Evolutionary conservation across 1,140 invertebrate genomes (phyloP).

Genomic region (Diorhabda carinulata): DNA sequence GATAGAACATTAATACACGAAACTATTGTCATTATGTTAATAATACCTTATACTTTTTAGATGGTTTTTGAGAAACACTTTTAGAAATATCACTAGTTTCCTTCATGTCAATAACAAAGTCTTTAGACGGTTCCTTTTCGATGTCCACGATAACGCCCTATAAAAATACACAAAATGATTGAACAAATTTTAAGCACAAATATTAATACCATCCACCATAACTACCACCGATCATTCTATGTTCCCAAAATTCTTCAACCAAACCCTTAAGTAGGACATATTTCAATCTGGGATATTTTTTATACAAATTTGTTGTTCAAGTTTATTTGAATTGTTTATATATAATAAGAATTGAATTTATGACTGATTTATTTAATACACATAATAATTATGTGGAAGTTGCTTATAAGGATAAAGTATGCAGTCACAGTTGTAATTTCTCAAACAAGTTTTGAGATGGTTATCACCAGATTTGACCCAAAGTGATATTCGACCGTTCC

Average conservation of each 20-base stretch:
- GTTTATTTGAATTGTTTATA: too few species aligned
- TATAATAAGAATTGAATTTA: too few species aligned
- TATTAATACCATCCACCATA: background rate
- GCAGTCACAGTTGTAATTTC: too few species aligned
- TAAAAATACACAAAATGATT: constrained; percentile 34
- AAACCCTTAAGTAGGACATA: background rate
- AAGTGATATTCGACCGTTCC: too few species aligned
- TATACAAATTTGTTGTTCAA: too few species aligned
- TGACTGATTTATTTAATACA: too few species aligned
- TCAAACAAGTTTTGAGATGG: too few species aligned
- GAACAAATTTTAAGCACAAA: background rate
- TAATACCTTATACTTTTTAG: constrained; percentile 16
- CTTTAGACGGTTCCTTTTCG: constrained; percentile 37
- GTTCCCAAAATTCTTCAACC: background rate
- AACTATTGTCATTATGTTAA: too few species aligned
- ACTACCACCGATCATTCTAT: background rate
- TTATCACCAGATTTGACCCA: too few species aligned
- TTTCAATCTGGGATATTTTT: background rate
- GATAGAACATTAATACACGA: too few species aligned
- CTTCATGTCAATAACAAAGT: constrained; percentile 43
- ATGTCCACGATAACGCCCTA: constrained; percentile 41
- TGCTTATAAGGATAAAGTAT: too few species aligned
- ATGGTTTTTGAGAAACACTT: constrained; percentile 24
- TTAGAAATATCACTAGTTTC: constrained; percentile 34
- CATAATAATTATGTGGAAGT: too few species aligned